These are phyloP conservation scores for Solea senegalensis DNA, from an alignment of 2,113 vertebrate genomes.

Conservation along the genomic window DNA sequence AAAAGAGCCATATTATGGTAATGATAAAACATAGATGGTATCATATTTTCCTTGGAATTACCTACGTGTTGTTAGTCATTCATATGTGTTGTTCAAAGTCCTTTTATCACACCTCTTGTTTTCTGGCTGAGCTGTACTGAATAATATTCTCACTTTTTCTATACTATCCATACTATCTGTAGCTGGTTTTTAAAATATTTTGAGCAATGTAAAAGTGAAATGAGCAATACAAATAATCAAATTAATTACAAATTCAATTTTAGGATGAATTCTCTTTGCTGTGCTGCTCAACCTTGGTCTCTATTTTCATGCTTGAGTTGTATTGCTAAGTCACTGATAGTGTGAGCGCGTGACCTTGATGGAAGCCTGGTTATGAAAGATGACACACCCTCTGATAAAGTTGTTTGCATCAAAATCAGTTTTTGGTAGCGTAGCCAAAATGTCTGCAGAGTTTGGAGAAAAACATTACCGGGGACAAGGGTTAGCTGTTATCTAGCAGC, in stretches of 20 bases:
- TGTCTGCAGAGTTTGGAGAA: constrained; percentile 69
- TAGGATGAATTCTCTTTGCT: neutral
- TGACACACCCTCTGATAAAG: constrained; percentile 69
- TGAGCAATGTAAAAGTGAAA: no score
- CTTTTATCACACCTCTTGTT: no score
- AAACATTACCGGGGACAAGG: constrained; percentile 65
- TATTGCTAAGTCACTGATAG: constrained; percentile 38
- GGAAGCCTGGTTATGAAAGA: constrained; percentile 36
- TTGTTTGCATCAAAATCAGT: constrained; percentile 59
- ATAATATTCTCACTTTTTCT: no score
- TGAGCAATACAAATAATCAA: no score
- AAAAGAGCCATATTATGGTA: no score
- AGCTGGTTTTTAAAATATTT: no score
- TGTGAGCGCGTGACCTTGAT: constrained; percentile 59
- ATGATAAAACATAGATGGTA: no score
- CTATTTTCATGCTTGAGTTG: constrained; percentile 3
- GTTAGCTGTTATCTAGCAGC: constrained; percentile 75
- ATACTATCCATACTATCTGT: no score
- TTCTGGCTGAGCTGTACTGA: no score
- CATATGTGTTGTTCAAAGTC: no score
- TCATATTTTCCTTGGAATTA: no score
- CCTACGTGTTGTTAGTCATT: no score
- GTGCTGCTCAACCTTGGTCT: neutral
- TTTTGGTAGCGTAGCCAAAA: constrained; percentile 63
- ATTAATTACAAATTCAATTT: neutral